Conservation (phyloP, 2,888 invertebrate genomes). For the Pocota personata region DNA sequence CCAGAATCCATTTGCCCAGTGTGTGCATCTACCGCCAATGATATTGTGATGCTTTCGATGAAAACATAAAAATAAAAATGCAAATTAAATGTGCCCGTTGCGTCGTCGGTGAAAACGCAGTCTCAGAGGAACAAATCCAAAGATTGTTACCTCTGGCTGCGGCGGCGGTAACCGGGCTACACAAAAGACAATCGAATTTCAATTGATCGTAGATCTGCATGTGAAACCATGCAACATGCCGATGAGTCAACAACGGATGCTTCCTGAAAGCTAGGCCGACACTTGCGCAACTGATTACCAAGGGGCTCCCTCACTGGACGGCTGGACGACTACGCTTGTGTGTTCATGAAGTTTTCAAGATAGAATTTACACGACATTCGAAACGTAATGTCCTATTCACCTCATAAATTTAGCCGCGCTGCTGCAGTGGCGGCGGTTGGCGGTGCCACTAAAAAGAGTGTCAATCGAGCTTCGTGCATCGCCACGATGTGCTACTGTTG, state of each 20-base stretch:
- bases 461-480: slow-evolving; percentile 73
- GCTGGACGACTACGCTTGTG: slow-evolving; percentile 24
- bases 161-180: slow-evolving; percentile 71
- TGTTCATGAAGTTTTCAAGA: slow-evolving; percentile 73
- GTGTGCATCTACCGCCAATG: slow-evolving; percentile 80
- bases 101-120: slow-evolving; percentile 75
- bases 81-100: slow-evolving; percentile 78
- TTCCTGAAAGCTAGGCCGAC: slow-evolving; percentile 70
- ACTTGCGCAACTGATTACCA: slow-evolving; percentile 63
- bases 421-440: slow-evolving; percentile 21
- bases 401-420: slow-evolving; percentile 68
- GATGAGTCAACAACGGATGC: slow-evolving; percentile 67
- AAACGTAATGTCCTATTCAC: slow-evolving; percentile 74
- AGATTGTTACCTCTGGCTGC: slow-evolving; percentile 66
- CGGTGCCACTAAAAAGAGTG: slow-evolving; percentile 72
- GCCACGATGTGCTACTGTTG: slow-evolving; percentile 15
- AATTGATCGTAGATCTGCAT: slow-evolving; percentile 79
- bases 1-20: slow-evolving; percentile 39
- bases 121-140: slow-evolving; percentile 16
- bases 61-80: slow-evolving; percentile 82
- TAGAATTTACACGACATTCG: slow-evolving; percentile 74
- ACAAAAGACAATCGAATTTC: slow-evolving; percentile 72
- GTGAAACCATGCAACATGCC: slow-evolving; percentile 55
- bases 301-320: slow-evolving; percentile 22
- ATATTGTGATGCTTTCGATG: slow-evolving; percentile 80